Percentiles rank a stretch among this genome's conserved stretches.
phyloP scores from a whole-genome alignment of 2,888 invertebrate species.

The Eupithecia subumbrata region DNA sequence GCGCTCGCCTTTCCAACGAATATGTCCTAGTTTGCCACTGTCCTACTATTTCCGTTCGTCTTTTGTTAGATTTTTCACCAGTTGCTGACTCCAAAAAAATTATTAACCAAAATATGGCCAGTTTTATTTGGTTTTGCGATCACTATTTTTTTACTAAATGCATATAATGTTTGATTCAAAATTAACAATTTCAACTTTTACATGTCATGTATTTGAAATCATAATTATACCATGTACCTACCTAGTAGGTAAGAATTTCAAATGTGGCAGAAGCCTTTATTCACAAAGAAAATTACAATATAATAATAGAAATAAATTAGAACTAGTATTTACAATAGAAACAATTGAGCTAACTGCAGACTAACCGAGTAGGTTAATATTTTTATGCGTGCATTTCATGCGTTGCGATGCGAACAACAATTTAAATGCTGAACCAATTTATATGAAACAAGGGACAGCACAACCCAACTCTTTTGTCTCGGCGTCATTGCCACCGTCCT shows the following conservation, averaged over 20 bases:
- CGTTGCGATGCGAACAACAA: background rate
- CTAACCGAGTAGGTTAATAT: too few relatives aligned
- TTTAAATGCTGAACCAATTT: background rate
- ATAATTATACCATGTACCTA: background rate
- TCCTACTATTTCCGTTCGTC: constrained; percentile 50
- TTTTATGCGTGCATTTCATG: background rate
- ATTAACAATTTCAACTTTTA: background rate
- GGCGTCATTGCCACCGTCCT: constrained; percentile 38
- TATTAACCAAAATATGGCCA: background rate
- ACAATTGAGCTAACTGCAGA: too few relatives aligned
- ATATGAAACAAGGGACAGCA: constrained; percentile 1
- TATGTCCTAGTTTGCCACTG: constrained; percentile 71
- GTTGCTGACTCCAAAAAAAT: too few relatives aligned
- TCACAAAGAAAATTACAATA: too few relatives aligned
- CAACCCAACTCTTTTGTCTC: constrained; percentile 25
- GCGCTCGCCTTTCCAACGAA: constrained; percentile 73
- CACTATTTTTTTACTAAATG: background rate
- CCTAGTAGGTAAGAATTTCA: too few relatives aligned
- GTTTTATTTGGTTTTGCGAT: background rate
- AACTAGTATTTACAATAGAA: too few relatives aligned
- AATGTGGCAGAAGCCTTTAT: too few relatives aligned
- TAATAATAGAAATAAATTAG: too few relatives aligned
- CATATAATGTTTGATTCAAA: background rate
- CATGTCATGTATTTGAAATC: background rate
- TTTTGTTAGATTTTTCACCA: constrained; percentile 14